Percentiles rank a stretch among this genome's conserved stretches.
Evolutionary conservation across 2,797 vertebrate genomes (phyloP).

Genomic region (Neosilurus hyrtlii): DNA sequence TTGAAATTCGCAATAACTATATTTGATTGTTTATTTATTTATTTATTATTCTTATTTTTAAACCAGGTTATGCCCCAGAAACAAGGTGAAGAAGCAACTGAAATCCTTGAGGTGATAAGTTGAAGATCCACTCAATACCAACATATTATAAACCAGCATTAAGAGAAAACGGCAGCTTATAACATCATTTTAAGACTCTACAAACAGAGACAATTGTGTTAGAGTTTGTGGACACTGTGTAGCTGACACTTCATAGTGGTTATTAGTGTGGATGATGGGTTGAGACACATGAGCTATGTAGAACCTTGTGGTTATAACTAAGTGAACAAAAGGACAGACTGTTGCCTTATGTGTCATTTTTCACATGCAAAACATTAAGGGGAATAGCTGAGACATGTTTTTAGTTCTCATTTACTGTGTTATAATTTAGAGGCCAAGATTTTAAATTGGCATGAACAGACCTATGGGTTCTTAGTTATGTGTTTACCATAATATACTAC

Average conservation of each 20-base stretch:
- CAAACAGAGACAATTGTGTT: neutral
- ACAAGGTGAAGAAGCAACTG: constrained; percentile 25
- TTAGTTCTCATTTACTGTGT: neutral
- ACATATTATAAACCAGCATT: neutral
- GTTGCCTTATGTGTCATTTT: neutral
- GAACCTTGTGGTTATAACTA: neutral
- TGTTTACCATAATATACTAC: neutral
- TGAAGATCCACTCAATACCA: neutral
- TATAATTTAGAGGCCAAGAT: neutral
- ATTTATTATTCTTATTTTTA: too few relatives aligned
- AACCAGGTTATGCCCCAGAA: neutral
- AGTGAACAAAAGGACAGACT: neutral
- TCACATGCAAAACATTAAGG: too few relatives aligned
- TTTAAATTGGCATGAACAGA: too few relatives aligned
- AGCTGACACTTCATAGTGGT: neutral
- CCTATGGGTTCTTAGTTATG: neutral
- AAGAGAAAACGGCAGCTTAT: neutral
- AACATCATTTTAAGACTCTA: neutral
- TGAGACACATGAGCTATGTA: neutral
- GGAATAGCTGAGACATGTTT: neutral
- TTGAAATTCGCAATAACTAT: neutral
- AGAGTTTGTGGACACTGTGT: neutral
- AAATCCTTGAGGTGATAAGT: constrained; percentile 21
- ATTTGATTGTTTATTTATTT: too few relatives aligned
- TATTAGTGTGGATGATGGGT: neutral